Percentiles rank a stretch among this genome's conserved stretches.
Conservation (phyloP, 2,113 vertebrate genomes). For the Ammospiza caudacuta region DNA sequence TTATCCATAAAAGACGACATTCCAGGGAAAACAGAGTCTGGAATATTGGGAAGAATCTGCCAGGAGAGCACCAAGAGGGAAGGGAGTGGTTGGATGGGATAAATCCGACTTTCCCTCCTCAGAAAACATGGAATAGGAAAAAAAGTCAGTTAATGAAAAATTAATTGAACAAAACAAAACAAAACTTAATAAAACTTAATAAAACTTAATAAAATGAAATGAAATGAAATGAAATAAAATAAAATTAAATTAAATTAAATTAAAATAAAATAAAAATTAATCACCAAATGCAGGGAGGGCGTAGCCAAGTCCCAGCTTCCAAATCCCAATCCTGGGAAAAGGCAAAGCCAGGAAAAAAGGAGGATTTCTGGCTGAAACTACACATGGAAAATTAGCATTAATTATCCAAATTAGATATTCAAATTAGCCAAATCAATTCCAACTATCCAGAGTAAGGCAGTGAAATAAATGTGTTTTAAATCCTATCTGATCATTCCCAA, state of each 20-base stretch:
- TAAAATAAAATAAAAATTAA: not conserved
- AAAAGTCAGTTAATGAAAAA: not conserved
- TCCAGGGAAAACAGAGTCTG: not conserved
- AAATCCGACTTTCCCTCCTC: not conserved
- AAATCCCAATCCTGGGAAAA: not conserved
- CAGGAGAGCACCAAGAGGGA: not conserved
- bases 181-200: too few species aligned
- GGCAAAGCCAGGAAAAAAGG: not conserved
- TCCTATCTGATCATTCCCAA: rapidly evolving
- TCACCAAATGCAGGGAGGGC: not conserved
- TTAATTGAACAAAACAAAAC: not conserved
- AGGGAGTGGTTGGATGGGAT: not conserved
- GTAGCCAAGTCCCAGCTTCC: not conserved
- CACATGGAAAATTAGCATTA: not conserved
- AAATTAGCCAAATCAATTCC: rapidly evolving
- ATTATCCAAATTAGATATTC: not conserved
- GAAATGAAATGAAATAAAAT: too few species aligned
- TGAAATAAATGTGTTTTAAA: not conserved
- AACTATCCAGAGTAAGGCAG: not conserved
- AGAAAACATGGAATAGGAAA: rapidly evolving
- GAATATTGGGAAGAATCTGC: not conserved
- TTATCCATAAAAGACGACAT: not conserved
- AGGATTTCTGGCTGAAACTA: rapidly evolving
- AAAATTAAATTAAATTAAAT: too few species aligned
- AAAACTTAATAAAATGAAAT: too few species aligned